Conservation (phyloP, 2,113 vertebrate genomes). For the Rynchops niger region DNA sequence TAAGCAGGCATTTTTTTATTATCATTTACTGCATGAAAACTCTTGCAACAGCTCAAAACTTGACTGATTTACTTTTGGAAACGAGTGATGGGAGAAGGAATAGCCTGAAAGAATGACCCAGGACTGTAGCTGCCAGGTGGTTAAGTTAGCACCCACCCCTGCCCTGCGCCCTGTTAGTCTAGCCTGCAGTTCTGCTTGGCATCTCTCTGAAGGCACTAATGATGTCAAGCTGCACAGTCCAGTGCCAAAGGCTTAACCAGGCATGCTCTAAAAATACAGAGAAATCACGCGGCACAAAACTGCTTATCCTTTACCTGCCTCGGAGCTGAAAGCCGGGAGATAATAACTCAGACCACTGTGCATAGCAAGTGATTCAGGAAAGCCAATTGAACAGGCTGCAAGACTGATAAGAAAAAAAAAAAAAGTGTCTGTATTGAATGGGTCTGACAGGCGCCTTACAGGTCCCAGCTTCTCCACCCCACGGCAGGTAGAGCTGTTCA, state of each 20-base stretch:
- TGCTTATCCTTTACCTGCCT: neutral
- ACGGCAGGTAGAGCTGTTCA: neutral
- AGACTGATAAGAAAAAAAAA: neutral
- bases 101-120: neutral
- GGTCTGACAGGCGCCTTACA: fast-evolving
- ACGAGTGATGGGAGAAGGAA: neutral
- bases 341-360: neutral
- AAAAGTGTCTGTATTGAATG: neutral
- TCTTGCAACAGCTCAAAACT: neutral
- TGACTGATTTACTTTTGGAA: neutral
- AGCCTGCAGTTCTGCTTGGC: neutral
- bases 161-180: neutral
- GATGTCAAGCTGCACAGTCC: neutral
- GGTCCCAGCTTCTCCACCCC: neutral
- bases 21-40: neutral
- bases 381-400: neutral
- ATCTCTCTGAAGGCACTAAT: neutral
- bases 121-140: neutral
- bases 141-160: neutral
- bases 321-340: neutral
- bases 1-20: neutral
- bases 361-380: neutral
- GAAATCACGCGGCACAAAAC: neutral
- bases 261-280: neutral
- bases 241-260: neutral